These are phyloP conservation scores for Azorinus chamasolen DNA, from an alignment of 2,888 invertebrate genomes.

Conservation along the genomic window DNA sequence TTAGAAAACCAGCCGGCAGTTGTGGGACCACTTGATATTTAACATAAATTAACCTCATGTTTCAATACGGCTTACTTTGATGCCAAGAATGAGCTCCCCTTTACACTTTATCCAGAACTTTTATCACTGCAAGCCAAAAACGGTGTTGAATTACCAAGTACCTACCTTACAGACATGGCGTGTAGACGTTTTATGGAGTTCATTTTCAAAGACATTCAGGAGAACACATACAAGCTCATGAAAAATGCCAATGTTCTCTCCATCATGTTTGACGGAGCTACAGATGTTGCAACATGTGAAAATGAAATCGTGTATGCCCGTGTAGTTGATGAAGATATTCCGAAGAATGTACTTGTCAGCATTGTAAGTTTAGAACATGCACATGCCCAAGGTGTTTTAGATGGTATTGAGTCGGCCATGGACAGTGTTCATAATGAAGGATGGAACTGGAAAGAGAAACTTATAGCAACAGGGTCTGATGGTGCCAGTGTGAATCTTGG, in stretches of 20 bases:
- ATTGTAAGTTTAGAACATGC: conserved; percentile 44
- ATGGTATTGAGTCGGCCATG: conserved; percentile 38
- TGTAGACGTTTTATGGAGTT: conserved; percentile 50
- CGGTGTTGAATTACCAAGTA: conserved; percentile 33
- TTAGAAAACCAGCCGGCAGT: conserved; percentile 7
- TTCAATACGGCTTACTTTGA: conserved; percentile 43
- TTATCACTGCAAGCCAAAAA: conserved; percentile 29
- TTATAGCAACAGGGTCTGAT: conserved; percentile 49
- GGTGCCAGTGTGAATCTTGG: conserved; percentile 51
- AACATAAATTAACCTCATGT: conserved; percentile 10
- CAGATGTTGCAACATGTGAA: conserved; percentile 42
- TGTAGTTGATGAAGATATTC: conserved; percentile 24
- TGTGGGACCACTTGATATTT: conserved; percentile 23
- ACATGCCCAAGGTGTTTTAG: conserved; percentile 45
- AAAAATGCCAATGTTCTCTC: conserved; percentile 36
- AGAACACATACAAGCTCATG: background rate
- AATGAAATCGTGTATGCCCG: conserved; percentile 56
- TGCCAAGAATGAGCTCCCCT: conserved; percentile 41
- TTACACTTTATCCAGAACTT: conserved; percentile 34
- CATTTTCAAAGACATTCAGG: conserved; percentile 41
- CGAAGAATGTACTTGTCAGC: conserved; percentile 37
- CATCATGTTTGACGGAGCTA: conserved; percentile 55
- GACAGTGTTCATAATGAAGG: conserved; percentile 23
- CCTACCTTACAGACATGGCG: conserved; percentile 31
- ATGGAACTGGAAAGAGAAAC: conserved; percentile 42